Conservation (phyloP, 2,113 vertebrate genomes). For the Syrrhaptes paradoxus region DNA sequence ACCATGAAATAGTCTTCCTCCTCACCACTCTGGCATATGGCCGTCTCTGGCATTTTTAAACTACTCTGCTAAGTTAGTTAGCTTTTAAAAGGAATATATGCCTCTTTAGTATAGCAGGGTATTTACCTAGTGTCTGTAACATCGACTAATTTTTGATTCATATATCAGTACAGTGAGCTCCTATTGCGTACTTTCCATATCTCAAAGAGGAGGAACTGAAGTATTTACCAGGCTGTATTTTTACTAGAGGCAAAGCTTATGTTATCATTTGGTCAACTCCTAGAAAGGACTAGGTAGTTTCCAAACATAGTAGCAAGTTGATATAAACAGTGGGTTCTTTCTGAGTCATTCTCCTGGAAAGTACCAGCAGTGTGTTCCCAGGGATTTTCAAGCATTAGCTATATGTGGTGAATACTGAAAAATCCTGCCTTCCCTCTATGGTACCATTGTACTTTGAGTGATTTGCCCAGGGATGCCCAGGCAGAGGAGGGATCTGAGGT, state of each 20-base stretch:
- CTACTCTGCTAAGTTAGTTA: not conserved
- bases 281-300: constrained; percentile 15
- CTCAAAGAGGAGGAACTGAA: not conserved
- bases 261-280: not conserved
- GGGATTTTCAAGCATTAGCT: not conserved
- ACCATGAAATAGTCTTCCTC: not conserved
- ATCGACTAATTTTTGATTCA: not conserved
- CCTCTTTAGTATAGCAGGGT: not conserved
- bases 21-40: not conserved
- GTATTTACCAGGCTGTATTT: not conserved
- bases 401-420: not conserved
- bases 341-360: constrained; percentile 28
- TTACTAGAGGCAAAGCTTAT: not conserved
- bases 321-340: not conserved
- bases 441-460: not conserved
- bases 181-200: not conserved
- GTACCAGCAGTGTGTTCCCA: not conserved
- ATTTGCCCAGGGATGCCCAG: not conserved
- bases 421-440: not conserved
- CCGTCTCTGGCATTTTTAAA: not conserved
- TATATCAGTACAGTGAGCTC: not conserved
- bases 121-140: not conserved
- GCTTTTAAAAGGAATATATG: not conserved
- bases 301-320: not conserved
- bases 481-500: not conserved